Evolutionary conservation across 2,888 invertebrate species (phyloP).

Genomic region (Carterocephalus palaemon): DNA sequence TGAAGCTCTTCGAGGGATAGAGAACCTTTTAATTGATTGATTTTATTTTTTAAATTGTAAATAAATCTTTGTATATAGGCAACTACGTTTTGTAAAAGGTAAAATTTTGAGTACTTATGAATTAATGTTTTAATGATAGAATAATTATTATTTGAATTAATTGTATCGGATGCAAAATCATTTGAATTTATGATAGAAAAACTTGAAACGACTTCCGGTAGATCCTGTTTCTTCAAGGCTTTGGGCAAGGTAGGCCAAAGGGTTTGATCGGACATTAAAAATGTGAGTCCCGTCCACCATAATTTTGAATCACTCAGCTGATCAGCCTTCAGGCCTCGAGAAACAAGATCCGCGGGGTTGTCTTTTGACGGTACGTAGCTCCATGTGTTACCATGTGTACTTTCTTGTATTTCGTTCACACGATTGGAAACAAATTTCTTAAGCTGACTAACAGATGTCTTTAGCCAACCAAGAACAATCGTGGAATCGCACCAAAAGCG

Average conservation of each 20-base stretch:
- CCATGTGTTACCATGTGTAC: constrained; percentile 11
- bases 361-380: constrained; percentile 14
- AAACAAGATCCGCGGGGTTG: constrained; percentile 21
- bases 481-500: constrained; percentile 13
- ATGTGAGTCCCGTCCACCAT: constrained; percentile 23
- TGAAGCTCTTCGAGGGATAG: constrained; percentile 15
- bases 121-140: constrained; percentile 13
- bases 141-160: too few relatives aligned
- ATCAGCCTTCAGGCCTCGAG: constrained; percentile 25
- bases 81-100: constrained; percentile 12
- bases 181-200: too few relatives aligned
- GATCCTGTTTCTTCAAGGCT: too few relatives aligned
- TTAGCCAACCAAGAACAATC: constrained; percentile 13
- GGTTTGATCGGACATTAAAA: too few relatives aligned
- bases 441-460: constrained; percentile 2
- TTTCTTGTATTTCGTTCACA: constrained; percentile 15
- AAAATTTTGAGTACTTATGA: constrained; percentile 10
- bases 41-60: constrained; percentile 19
- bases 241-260: too few relatives aligned
- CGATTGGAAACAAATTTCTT: constrained; percentile 14
- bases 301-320: constrained; percentile 17
- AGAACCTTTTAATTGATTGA: constrained; percentile 5
- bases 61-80: constrained; percentile 23
- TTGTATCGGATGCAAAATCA: too few relatives aligned
- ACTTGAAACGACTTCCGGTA: too few relatives aligned